Conservation (phyloP, 2,113 vertebrate genomes). For the Pachycephala philippinensis region DNA sequence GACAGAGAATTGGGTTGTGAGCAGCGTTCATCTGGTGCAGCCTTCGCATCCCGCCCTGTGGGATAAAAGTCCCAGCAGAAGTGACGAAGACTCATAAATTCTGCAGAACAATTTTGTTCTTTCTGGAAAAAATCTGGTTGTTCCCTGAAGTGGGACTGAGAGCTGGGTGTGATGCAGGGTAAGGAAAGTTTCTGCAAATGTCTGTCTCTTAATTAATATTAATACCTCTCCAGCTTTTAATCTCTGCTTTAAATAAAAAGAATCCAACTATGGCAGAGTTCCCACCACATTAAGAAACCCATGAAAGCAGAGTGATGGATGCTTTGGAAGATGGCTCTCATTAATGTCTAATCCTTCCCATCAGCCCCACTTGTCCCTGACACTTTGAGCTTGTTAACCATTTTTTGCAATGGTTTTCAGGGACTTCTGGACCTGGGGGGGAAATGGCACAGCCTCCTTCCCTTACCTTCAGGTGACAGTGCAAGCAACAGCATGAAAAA, state of each 20-base stretch:
- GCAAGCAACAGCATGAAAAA: neutral
- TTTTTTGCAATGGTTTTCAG: neutral
- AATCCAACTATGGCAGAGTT: slow-evolving; percentile 35
- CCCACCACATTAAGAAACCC: slow-evolving; percentile 49
- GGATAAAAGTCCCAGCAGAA: slow-evolving; percentile 22
- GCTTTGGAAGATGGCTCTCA: slow-evolving; percentile 38
- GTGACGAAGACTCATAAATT: slow-evolving; percentile 14
- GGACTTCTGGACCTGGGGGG: neutral
- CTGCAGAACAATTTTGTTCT: neutral
- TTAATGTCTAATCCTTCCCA: slow-evolving; percentile 53
- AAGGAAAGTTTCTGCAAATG: slow-evolving; percentile 36
- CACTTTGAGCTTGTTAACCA: slow-evolving; percentile 16
- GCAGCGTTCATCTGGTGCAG: neutral
- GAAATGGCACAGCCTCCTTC: neutral
- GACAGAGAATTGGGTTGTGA: neutral
- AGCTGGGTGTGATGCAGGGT: neutral
- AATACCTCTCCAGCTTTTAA: slow-evolving; percentile 41
- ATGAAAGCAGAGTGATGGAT: slow-evolving; percentile 1
- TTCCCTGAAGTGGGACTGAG: neutral
- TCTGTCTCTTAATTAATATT: slow-evolving; percentile 60
- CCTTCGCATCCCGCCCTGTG: neutral
- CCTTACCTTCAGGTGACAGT: neutral
- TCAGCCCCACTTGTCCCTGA: slow-evolving; percentile 44
- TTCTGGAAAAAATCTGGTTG: slow-evolving; percentile 33
- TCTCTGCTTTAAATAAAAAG: slow-evolving; percentile 60